phyloP scores from a whole-genome alignment of 2,113 vertebrate species.

The Nothoprocta perdicaria region DNA sequence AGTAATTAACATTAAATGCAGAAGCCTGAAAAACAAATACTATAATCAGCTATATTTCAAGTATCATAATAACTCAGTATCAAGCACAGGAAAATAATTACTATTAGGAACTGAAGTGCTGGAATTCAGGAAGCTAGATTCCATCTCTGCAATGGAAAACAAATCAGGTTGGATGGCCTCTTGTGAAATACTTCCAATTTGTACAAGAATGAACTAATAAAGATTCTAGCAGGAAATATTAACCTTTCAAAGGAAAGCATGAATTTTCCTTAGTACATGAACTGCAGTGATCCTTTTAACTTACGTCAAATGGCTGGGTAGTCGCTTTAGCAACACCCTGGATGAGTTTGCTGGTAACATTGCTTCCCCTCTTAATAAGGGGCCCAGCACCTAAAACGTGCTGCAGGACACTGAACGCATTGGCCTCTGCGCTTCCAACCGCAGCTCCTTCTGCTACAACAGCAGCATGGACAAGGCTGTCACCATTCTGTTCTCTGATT shows the following conservation, averaged over 20 bases:
- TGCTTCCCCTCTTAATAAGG: conserved; percentile 89
- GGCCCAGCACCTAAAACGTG: conserved; percentile 90
- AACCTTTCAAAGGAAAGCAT: neutral
- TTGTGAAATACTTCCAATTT: neutral
- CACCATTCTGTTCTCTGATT: conserved; percentile 79
- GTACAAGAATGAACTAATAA: neutral
- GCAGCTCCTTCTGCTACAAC: conserved; percentile 86
- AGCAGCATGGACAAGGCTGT: conserved; percentile 86
- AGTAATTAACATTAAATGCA: conserved; percentile 89
- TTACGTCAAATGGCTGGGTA: conserved; percentile 89
- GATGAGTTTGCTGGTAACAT: conserved; percentile 79
- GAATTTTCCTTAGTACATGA: neutral
- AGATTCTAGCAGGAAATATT: neutral
- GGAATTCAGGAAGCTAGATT: neutral
- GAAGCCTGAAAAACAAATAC: conserved; percentile 82
- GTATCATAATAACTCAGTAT: neutral
- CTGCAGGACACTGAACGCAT: conserved; percentile 91
- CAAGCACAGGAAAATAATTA: neutral
- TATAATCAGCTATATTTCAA: neutral
- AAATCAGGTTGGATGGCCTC: neutral
- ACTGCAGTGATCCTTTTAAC: conserved; percentile 40
- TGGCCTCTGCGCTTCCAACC: conserved; percentile 81
- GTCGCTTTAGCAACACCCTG: conserved; percentile 85
- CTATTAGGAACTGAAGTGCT: neutral
- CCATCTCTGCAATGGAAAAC: neutral